Conservation (phyloP, 2,113 vertebrate genomes). For the Caloenas nicobarica region DNA sequence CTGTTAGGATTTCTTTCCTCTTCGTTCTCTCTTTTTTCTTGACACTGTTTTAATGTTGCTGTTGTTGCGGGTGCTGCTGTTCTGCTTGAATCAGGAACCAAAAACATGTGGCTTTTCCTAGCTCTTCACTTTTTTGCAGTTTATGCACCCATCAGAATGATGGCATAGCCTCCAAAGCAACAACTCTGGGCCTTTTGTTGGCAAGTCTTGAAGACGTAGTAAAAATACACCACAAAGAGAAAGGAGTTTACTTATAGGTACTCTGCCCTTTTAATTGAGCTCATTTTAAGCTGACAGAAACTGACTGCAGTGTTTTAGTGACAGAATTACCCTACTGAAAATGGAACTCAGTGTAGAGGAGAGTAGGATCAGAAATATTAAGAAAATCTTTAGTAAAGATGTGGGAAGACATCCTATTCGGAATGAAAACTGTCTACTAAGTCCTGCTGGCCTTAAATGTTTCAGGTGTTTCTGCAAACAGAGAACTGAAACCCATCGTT, state of each 20-base stretch:
- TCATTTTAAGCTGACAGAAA: neutral
- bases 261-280: neutral
- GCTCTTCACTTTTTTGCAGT: neutral
- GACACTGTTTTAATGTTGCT: neutral
- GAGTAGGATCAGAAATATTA: neutral
- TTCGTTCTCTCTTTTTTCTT: neutral
- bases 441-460: neutral
- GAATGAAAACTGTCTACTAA: neutral
- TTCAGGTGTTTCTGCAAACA: neutral
- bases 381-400: neutral
- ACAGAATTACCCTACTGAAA: neutral
- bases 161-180: neutral
- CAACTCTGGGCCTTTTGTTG: neutral
- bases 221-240: neutral
- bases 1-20: neutral
- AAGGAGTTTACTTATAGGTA: neutral
- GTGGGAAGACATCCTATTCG: neutral
- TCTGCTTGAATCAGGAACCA: neutral
- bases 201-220: neutral
- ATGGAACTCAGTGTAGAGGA: neutral
- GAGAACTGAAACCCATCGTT: neutral
- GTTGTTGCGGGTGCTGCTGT: neutral
- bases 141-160: neutral
- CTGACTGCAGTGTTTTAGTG: neutral
- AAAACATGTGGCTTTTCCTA: neutral